These are phyloP conservation scores for Ceratotherium simum DNA, from an alignment of 2,113 vertebrate genomes.

Conservation along the genomic window DNA sequence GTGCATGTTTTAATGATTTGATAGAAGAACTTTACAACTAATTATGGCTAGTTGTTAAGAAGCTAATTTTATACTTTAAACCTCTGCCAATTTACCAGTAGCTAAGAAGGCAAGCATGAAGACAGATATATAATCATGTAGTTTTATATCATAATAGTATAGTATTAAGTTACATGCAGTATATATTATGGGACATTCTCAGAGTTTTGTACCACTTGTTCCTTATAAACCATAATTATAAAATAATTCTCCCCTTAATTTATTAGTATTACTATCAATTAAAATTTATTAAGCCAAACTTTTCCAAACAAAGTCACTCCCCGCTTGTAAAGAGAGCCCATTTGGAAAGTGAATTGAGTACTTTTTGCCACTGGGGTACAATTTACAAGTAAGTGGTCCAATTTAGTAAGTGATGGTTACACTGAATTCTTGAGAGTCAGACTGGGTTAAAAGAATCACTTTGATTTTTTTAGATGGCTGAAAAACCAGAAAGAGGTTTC, in stretches of 20 bases:
- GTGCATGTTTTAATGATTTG: conserved; percentile 57
- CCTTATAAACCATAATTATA: conserved; percentile 45
- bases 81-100: conserved; percentile 38
- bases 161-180: background rate
- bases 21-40: conserved; percentile 65
- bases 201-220: conserved; percentile 7
- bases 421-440: conserved; percentile 35
- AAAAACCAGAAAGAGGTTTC: background rate
- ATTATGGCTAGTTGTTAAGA: conserved; percentile 59
- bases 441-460: background rate
- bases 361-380: background rate
- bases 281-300: conserved; percentile 39
- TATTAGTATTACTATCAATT: conserved; percentile 59
- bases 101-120: conserved; percentile 35
- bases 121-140: conserved; percentile 37
- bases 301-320: conserved; percentile 42
- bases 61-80: conserved; percentile 70
- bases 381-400: background rate
- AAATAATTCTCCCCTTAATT: conserved; percentile 44
- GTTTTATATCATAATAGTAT: conserved; percentile 9
- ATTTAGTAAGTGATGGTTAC: background rate
- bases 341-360: background rate
- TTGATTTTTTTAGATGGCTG: background rate
- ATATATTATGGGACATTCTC: background rate
- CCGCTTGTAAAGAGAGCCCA: background rate